Base-by-base conservation (phyloP, 2,113 vertebrate genomes). In the Nicator chloris region DNA sequence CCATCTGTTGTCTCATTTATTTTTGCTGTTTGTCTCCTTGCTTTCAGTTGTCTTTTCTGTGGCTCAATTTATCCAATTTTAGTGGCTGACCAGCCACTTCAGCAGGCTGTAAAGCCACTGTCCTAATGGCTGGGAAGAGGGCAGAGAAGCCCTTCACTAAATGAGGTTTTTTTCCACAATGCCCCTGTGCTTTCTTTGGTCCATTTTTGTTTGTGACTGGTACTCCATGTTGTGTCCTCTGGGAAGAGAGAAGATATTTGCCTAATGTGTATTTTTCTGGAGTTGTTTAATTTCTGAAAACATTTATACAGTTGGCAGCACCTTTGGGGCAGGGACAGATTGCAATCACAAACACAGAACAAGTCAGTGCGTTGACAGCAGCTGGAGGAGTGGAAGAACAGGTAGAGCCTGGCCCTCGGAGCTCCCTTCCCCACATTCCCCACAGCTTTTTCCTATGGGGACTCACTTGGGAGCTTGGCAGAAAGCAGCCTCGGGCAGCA, bases 1-100 rank as follows among this genome's bases (percentile, higher is more conserved):
- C 86, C 88, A 75, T 96, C 95, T 92, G 77, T 90, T 90, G 80
- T 86, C 80, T 93, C 88, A 60, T 72, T 93, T 90, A 68, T 60
- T 94, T 96, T 95, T 95, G 54, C 69, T 54, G 79, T 92, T 95
- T 93, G 72, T 88, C 88, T 94, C 69, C 82, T 92, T 71, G 61
- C 86, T 92, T 91, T 95, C 92, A 90, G 3, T 88, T 94, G 49
- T 92, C 49, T 96, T 88, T 83, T 96, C 66, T 56, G 40, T 69
- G 83, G 95, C 92, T 94, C 81, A 85, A 54, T 92, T 93, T 80
- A 94, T 94, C 50, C 35, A 91, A 51, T 88, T 94, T 92, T 91
- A 82, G 69, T 88, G 90, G 39, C 91, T 80, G 86, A 69, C 73
- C 54, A 88, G 73, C 53, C 84, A 70, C 51, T 93, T 92, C 78